These are phyloP conservation scores for Thunnus thynnus DNA, from an alignment of 2,113 vertebrate genomes.

Conservation along the genomic window DNA sequence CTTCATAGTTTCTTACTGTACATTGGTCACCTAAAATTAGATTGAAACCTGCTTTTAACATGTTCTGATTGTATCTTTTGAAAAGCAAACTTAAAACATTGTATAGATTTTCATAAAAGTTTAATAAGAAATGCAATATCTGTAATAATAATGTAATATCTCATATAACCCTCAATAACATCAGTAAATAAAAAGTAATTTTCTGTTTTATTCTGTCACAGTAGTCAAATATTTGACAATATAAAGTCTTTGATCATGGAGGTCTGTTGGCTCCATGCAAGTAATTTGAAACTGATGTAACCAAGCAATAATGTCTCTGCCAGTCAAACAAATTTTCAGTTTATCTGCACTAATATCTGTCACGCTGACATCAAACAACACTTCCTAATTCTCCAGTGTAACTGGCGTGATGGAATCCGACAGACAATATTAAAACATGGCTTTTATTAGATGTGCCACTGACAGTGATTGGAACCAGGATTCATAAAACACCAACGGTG, in stretches of 20 bases:
- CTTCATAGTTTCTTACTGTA: no score
- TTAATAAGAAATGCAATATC: not conserved
- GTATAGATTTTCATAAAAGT: not conserved
- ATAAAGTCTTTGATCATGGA: not conserved
- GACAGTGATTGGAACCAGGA: constrained; percentile 41
- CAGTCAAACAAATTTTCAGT: constrained; percentile 62
- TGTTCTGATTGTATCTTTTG: not conserved
- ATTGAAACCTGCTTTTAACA: not conserved
- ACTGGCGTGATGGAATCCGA: constrained; percentile 54
- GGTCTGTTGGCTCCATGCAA: constrained; percentile 17
- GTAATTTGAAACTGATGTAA: constrained; percentile 45
- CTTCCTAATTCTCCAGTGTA: constrained; percentile 46
- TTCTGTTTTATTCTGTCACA: constrained; percentile 23
- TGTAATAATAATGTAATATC: not conserved
- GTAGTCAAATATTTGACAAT: constrained; percentile 34
- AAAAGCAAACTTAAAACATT: not conserved
- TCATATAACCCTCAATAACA: constrained; percentile 15
- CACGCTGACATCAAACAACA: constrained; percentile 44
- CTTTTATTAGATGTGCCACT: constrained; percentile 67
- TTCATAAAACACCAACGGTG: constrained; percentile 41
- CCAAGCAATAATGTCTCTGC: constrained; percentile 66
- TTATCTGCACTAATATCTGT: constrained; percentile 68
- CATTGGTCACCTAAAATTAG: no score
- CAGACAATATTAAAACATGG: constrained; percentile 66
- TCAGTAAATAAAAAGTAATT: constrained; percentile 19